These are phyloP conservation scores for Leptinotarsa defecta DNA, from an alignment of 1,140 invertebrate genomes.

Conservation along the genomic window DNA sequence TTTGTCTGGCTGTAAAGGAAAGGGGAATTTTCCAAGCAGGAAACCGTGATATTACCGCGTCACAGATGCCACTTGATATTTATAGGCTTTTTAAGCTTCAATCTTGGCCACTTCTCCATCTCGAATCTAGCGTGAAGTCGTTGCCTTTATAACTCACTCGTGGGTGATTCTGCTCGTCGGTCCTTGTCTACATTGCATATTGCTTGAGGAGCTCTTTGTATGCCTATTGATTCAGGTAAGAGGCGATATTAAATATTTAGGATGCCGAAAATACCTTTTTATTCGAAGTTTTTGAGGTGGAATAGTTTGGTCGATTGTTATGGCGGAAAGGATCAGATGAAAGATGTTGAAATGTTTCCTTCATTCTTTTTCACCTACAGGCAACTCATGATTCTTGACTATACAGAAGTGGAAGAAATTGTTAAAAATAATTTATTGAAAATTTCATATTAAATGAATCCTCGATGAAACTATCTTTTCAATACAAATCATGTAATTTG, in stretches of 20 bases:
- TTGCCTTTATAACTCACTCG: slow-evolving; percentile 5
- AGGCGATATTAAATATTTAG: slow-evolving; percentile 6
- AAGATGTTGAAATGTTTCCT: too few species aligned
- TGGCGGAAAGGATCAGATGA: background rate
- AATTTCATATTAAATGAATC: too few species aligned
- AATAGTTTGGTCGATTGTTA: background rate
- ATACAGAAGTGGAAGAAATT: too few species aligned
- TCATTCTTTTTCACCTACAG: too few species aligned
- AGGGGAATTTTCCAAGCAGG: slow-evolving; percentile 12
- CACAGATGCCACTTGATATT: slow-evolving; percentile 29
- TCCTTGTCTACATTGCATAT: slow-evolving; percentile 6
- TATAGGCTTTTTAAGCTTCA: slow-evolving; percentile 25
- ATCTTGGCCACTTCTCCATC: slow-evolving; percentile 21
- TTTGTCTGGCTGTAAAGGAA: background rate
- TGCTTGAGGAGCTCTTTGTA: background rate
- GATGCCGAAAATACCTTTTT: background rate
- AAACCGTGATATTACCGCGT: slow-evolving; percentile 23
- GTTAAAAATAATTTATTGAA: too few species aligned
- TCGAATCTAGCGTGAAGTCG: slow-evolving; percentile 7
- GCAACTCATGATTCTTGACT: too few species aligned
- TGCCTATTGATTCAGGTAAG: slow-evolving; percentile 1
- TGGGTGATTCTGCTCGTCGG: background rate
- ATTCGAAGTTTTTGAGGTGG: background rate
- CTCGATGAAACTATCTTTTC: too few species aligned
- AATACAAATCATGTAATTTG: too few species aligned